A percentile compares a stretch with the other conserved stretches of the same genome.
Evolutionary conservation across 1,140 invertebrate species (phyloP).

Genomic region (Manduca sexta): DNA sequence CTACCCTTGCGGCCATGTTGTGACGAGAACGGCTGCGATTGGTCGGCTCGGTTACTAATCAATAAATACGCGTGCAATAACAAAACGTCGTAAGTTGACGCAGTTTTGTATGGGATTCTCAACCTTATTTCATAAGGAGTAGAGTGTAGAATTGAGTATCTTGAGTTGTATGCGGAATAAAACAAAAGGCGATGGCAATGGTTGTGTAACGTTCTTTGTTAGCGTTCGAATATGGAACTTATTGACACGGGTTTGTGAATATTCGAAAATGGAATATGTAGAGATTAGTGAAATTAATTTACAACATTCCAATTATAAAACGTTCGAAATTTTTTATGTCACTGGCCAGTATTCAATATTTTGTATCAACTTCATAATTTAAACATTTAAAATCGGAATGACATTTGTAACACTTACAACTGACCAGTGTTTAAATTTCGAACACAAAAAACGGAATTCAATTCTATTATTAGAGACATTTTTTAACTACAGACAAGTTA

Average conservation of each 20-base stretch:
- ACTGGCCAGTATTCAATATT: too few relatives aligned
- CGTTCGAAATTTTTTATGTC: too few relatives aligned
- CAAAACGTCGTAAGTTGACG: slow-evolving; percentile 19
- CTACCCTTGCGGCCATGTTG: slow-evolving; percentile 53
- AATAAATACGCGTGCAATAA: slow-evolving; percentile 31
- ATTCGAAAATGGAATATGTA: neutral
- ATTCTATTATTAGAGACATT: too few relatives aligned
- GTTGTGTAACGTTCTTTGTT: neutral
- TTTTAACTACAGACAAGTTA: too few relatives aligned
- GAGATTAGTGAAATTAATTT: too few relatives aligned
- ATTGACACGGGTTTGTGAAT: slow-evolving; percentile 1
- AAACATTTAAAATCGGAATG: too few relatives aligned
- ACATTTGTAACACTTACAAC: too few relatives aligned
- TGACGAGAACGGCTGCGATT: slow-evolving; percentile 31
- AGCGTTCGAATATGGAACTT: neutral
- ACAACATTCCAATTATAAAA: too few relatives aligned
- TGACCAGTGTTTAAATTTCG: too few relatives aligned
- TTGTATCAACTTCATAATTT: too few relatives aligned
- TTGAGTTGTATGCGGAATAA: neutral
- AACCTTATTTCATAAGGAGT: neutral
- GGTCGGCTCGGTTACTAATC: slow-evolving; percentile 49
- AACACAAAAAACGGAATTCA: too few relatives aligned
- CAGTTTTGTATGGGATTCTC: neutral
- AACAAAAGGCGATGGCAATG: neutral
- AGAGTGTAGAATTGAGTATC: neutral